These are phyloP conservation scores for Urocynchramus pylzowi DNA, from an alignment of 2,113 vertebrate species.

Conservation along the genomic window DNA sequence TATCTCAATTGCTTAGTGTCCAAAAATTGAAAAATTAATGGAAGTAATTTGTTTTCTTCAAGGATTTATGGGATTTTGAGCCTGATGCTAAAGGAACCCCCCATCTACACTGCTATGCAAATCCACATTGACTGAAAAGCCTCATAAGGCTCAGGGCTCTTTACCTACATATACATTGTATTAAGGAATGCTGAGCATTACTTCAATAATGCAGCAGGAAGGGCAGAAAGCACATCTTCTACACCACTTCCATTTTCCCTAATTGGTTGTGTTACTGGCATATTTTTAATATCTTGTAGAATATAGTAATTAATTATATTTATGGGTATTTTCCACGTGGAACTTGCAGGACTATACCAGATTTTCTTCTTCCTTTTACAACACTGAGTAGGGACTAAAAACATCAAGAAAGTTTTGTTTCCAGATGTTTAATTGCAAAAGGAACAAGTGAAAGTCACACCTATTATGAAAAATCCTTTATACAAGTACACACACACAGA, in stretches of 20 bases:
- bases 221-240: neutral
- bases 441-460: neutral
- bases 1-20: neutral
- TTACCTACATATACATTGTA: neutral
- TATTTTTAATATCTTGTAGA: neutral
- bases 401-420: neutral
- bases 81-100: neutral
- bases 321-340: neutral
- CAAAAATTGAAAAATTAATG: neutral
- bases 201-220: neutral
- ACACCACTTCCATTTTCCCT: neutral
- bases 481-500: neutral
- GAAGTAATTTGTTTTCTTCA: neutral
- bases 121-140: neutral
- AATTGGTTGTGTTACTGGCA: neutral
- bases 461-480: neutral
- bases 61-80: neutral
- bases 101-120: neutral
- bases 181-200: neutral
- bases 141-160: neutral
- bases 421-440: neutral
- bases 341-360: neutral
- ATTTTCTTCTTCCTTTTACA: neutral
- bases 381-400: neutral
- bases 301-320: neutral